A percentile compares a stretch with the other conserved stretches of the same genome.
Conservation (phyloP, 1,140 invertebrate genomes). For the Drosophila tristis region DNA sequence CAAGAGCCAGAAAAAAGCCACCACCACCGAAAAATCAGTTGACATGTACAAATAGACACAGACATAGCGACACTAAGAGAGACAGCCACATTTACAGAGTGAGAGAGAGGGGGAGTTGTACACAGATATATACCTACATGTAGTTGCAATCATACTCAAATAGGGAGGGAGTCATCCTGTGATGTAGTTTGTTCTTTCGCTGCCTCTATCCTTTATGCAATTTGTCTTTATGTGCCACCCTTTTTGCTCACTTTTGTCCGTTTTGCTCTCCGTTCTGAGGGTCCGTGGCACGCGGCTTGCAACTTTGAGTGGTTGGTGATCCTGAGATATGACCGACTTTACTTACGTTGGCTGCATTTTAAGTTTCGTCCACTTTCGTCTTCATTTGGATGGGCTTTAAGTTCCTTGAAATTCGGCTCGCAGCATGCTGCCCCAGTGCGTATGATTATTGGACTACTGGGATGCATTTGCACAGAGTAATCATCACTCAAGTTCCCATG, state of each 20-base stretch:
- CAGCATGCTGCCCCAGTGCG: too few species aligned
- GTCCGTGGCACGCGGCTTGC: slow-evolving; percentile 15
- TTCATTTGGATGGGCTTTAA: slow-evolving; percentile 37
- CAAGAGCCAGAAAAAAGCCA: too few species aligned
- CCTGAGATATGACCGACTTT: slow-evolving; percentile 40
- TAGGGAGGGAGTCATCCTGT: too few species aligned
- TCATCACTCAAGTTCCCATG: slow-evolving; percentile 40
- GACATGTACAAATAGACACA: too few species aligned
- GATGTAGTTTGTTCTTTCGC: too few species aligned
- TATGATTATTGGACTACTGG: too few species aligned
- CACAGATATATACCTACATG: too few species aligned
- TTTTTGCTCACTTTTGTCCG: slow-evolving; percentile 34
- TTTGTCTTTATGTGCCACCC: slow-evolving; percentile 59
- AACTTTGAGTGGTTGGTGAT: slow-evolving; percentile 58
- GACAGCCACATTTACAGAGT: background rate
- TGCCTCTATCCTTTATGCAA: slow-evolving; percentile 59
- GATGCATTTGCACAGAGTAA: background rate
- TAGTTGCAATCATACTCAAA: too few species aligned
- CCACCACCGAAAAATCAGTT: too few species aligned
- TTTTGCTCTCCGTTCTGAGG: slow-evolving; percentile 1
- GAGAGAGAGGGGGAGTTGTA: too few species aligned
- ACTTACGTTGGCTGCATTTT: slow-evolving; percentile 56
- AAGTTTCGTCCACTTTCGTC: slow-evolving; percentile 43
- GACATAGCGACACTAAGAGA: background rate
- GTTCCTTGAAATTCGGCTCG: too few species aligned